phyloP scores from a whole-genome alignment of 2,113 vertebrate species.

The Columbina picui region DNA sequence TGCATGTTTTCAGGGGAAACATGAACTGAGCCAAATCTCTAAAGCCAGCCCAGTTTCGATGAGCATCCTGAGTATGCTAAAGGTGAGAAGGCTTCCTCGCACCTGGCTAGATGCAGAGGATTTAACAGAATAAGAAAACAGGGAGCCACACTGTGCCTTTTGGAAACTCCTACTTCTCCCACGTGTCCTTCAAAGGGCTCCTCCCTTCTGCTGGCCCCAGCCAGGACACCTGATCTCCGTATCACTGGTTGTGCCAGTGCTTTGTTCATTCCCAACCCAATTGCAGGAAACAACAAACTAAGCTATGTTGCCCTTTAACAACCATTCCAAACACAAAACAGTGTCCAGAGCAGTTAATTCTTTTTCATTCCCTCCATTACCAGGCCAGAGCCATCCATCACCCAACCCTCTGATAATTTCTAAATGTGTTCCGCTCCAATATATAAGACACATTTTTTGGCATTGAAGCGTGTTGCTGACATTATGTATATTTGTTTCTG shows the following conservation, averaged over 20 bases:
- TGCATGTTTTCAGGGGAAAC: neutral
- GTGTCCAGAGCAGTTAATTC: neutral
- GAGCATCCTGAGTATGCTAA: neutral
- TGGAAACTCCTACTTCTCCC: neutral
- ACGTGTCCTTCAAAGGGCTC: neutral
- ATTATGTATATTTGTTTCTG: neutral
- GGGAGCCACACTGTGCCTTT: neutral
- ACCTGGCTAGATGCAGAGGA: neutral
- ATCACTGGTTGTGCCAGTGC: neutral
- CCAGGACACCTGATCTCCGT: neutral
- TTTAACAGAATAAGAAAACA: neutral
- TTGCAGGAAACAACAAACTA: neutral
- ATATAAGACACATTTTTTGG: neutral
- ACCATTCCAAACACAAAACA: neutral
- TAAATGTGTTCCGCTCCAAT: neutral
- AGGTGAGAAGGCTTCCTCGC: neutral
- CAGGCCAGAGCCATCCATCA: neutral
- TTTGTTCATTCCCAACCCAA: neutral
- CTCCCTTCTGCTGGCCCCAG: neutral
- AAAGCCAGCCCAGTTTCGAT: neutral
- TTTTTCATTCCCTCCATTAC: neutral
- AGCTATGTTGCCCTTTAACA: neutral
- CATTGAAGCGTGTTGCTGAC: rapidly evolving
- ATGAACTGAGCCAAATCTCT: neutral
- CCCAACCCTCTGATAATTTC: neutral